phyloP scores from a whole-genome alignment of 2,888 invertebrate species.

The Pogonocherus hispidulus region DNA sequence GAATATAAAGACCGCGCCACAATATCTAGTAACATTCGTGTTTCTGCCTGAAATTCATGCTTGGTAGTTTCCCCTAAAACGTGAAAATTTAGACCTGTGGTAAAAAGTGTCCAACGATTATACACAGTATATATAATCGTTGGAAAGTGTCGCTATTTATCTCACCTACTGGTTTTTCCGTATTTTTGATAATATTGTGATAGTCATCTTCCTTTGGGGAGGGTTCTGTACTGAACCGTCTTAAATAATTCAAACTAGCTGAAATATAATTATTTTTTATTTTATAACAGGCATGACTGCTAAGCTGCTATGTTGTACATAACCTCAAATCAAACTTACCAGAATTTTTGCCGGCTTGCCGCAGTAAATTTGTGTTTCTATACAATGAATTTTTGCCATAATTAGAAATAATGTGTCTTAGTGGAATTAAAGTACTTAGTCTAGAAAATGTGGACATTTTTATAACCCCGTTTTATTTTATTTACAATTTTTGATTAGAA shows the following conservation, averaged over 20 bases:
- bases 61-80: slow-evolving; percentile 72
- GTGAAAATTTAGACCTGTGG: not conserved
- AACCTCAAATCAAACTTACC: slow-evolving; percentile 41
- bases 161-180: slow-evolving; percentile 74
- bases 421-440: slow-evolving; percentile 45
- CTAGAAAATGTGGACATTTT: slow-evolving; percentile 53
- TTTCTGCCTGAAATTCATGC: slow-evolving; percentile 97
- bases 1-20: slow-evolving; percentile 98
- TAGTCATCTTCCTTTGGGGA: slow-evolving; percentile 68
- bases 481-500: slow-evolving; percentile 4
- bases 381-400: slow-evolving; percentile 27
- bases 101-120: no score
- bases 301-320: not conserved
- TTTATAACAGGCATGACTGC: slow-evolving; percentile 26
- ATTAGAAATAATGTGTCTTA: slow-evolving; percentile 36
- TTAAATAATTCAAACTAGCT: slow-evolving; percentile 30
- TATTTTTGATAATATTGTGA: slow-evolving; percentile 75
- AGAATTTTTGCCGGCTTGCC: slow-evolving; percentile 13
- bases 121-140: no score
- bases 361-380: slow-evolving; percentile 18
- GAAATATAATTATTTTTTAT: slow-evolving; percentile 18
- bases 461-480: not conserved
- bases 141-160: not conserved
- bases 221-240: slow-evolving; percentile 58
- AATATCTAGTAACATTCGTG: slow-evolving; percentile 94